Evolutionary conservation across 1,140 invertebrate species (phyloP).

Genomic region (Dufourea novaeangliae): DNA sequence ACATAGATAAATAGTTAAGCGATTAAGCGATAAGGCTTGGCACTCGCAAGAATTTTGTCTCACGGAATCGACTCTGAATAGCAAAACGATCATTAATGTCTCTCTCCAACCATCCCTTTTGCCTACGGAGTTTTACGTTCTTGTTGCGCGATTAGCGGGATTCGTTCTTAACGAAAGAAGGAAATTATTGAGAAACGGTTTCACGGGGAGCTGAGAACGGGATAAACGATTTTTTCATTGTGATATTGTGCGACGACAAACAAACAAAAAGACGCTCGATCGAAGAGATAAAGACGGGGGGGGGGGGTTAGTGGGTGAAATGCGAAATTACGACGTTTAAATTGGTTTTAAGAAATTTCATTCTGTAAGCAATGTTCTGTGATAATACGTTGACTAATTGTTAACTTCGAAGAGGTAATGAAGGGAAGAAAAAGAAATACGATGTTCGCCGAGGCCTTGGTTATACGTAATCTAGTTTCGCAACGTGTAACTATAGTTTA

Average conservation of each 20-base stretch:
- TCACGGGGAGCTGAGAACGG: background rate
- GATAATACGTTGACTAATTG: conserved; percentile 50
- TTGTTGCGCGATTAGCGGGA: background rate
- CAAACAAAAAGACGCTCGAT: background rate
- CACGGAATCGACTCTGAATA: background rate
- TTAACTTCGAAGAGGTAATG: conserved; percentile 20
- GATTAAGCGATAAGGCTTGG: background rate
- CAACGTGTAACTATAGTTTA: conserved; percentile 36
- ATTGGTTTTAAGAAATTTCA: conserved; percentile 41
- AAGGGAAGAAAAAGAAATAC: background rate
- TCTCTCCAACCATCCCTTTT: background rate
- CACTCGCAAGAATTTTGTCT: background rate
- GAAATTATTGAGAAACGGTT: background rate
- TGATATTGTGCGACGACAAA: background rate
- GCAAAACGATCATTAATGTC: background rate
- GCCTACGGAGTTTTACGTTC: background rate
- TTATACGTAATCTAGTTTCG: conserved; percentile 42
- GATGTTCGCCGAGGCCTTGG: conserved; percentile 49
- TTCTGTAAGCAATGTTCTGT: conserved; percentile 44
- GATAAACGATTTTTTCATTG: background rate
- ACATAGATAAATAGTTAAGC: conserved; percentile 7
- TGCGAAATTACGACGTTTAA: background rate
- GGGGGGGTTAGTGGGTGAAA: background rate
- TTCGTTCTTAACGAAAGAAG: background rate
- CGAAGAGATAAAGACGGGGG: background rate